Conservation (phyloP, 2,113 vertebrate genomes). For the Grus americana region DNA sequence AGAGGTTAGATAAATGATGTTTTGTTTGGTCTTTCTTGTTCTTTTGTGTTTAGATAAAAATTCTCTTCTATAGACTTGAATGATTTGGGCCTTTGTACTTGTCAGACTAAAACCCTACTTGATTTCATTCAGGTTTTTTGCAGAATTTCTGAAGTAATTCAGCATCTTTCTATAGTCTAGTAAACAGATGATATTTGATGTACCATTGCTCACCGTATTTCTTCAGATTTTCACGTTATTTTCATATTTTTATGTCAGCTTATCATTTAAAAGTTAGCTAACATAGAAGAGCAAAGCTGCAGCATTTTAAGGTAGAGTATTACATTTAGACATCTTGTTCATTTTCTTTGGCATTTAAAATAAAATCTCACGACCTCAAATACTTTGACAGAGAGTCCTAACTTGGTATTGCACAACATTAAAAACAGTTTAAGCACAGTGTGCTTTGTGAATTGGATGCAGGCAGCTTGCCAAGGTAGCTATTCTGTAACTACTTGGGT, state of each 20-base stretch:
- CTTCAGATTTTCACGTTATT: background rate
- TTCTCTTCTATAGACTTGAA: background rate
- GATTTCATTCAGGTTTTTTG: background rate
- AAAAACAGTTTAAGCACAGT: constrained; percentile 45
- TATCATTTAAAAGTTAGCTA: background rate
- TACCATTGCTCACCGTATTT: background rate
- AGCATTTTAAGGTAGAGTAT: constrained; percentile 23
- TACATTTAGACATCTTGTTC: background rate
- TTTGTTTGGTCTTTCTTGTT: background rate
- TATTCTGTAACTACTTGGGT: constrained; percentile 12
- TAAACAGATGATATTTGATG: background rate
- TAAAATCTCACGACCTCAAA: constrained; percentile 66
- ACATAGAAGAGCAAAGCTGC: background rate
- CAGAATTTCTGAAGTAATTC: background rate
- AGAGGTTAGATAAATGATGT: background rate
- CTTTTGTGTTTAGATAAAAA: background rate
- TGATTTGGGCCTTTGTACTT: background rate
- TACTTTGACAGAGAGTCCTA: constrained; percentile 36
- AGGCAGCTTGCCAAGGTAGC: constrained; percentile 54
- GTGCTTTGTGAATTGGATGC: constrained; percentile 50
- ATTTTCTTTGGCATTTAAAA: constrained; percentile 59
- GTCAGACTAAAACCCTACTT: background rate
- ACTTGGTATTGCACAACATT: constrained; percentile 47
- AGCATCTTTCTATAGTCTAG: background rate
- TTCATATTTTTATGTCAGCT: background rate